These are phyloP conservation scores for Trinorchestia longiramus DNA, from an alignment of 1,140 invertebrate species.

Conservation along the genomic window DNA sequence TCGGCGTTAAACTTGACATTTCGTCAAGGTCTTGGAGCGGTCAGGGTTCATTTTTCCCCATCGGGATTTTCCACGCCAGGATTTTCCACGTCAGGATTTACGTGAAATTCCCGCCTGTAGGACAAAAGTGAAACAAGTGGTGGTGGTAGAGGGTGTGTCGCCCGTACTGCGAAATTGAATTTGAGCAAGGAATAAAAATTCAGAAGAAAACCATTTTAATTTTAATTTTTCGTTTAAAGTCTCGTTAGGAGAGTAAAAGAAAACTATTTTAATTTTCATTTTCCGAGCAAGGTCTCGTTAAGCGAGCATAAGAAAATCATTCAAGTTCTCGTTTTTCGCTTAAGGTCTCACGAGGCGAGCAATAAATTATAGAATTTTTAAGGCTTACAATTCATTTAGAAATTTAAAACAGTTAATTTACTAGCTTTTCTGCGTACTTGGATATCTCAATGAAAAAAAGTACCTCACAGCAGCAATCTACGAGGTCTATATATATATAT, in stretches of 20 bases:
- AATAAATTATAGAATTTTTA: neutral
- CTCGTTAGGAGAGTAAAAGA: no score
- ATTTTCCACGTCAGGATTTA: no score
- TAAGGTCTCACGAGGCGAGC: neutral
- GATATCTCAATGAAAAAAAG: neutral
- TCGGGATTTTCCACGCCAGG: no score
- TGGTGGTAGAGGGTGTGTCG: neutral
- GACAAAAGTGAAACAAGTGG: neutral
- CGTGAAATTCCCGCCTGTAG: neutral
- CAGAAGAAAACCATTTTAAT: neutral
- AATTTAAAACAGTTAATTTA: neutral
- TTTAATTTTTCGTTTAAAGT: no score
- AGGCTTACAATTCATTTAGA: neutral
- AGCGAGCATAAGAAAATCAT: no score
- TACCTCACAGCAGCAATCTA: neutral
- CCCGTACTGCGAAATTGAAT: neutral
- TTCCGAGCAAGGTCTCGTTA: neutral
- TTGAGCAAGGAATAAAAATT: neutral
- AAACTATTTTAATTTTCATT: no score
- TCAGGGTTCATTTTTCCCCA: neutral
- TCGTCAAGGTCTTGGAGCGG: neutral
- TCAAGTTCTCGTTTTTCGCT: neutral
- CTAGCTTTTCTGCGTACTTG: neutral
- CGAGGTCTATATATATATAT: no score
- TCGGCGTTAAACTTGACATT: neutral